Base-by-base conservation (phyloP, 2,888 invertebrate species). In the Phaedon cochleariae region DNA sequence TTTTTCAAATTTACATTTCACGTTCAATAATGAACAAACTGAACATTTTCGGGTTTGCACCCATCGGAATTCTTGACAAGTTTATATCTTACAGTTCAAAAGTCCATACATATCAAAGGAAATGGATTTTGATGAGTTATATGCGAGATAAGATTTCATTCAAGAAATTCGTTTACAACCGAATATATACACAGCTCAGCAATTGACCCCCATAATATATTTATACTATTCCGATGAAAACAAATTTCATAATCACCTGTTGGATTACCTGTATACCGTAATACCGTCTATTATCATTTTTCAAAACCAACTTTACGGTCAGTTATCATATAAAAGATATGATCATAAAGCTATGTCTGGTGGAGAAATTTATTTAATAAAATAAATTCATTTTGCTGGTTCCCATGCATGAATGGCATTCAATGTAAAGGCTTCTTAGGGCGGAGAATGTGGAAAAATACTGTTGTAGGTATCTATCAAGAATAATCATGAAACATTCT, bases 401-500 rank as follows among this genome's bases (percentile, higher is more conserved):
- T 34, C 34, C 34, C 34, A 34, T 26, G 4, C 3, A 26, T n/a
- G n/a, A n/a, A n/a, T n/a, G n/a, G n/a, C 26, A 6, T 34, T 7
- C 34, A 10, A 10, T 10, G 34, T 34, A 2, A 10, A 34, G 2
- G 12, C 6, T 34, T 12, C 12, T 2, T 2, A 34, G 34, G 34
- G 34, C 12, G 2, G 34, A 34, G 34, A 34, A 34, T 34, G 34
- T 34, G 12, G 34, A 5, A 26, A 26, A 26, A 5, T 26, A 26
- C 6, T 26, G 4, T 3, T 26, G n/a, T n/a, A n/a, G n/a, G 26
- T 26, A 26, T 34, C 54, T 34, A 31, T 54, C 29, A 31, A 20
- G 54, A 34, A 17, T 31, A 54, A 41, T 31, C n/a, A 55, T 41
- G 41, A 55, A 55, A 55, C 55, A 55, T 41, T 55, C 21, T 55